Conservation (phyloP, 2,888 invertebrate species). For the Ennomos quercinarius region DNA sequence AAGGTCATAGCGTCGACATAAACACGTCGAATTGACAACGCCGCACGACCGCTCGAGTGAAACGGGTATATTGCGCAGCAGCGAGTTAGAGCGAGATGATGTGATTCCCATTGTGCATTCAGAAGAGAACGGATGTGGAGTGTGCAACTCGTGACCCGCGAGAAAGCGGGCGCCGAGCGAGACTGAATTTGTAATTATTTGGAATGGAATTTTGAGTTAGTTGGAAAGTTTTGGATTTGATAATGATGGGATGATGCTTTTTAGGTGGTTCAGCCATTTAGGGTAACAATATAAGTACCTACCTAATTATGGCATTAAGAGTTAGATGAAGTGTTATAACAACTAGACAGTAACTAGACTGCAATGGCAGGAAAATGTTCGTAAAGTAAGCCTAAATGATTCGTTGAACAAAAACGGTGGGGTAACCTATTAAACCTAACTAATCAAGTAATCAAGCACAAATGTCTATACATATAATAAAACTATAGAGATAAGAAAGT, state of each 20-base stretch:
- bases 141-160: slow-evolving; percentile 79
- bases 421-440: too few relatives aligned
- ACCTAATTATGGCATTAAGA: too few relatives aligned
- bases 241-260: not conserved
- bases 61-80: slow-evolving; percentile 38
- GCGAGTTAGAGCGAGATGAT: slow-evolving; percentile 57
- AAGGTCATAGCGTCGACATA: slow-evolving; percentile 69
- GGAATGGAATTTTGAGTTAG: slow-evolving; percentile 58
- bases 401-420: too few relatives aligned
- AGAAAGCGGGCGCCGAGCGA: slow-evolving; percentile 72
- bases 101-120: slow-evolving; percentile 74
- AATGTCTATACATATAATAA: too few relatives aligned
- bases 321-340: too few relatives aligned
- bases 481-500: too few relatives aligned
- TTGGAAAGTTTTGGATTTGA: slow-evolving; percentile 24
- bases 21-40: slow-evolving; percentile 69
- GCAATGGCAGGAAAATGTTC: too few relatives aligned
- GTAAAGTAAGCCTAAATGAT: too few relatives aligned
- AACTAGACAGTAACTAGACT: too few relatives aligned
- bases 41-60: slow-evolving; percentile 57
- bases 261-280: not conserved
- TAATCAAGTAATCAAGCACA: too few relatives aligned
- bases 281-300: too few relatives aligned
- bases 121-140: slow-evolving; percentile 77
- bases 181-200: slow-evolving; percentile 71